These are phyloP conservation scores for Drosophila anomalata DNA, from an alignment of 2,888 invertebrate species.

Conservation along the genomic window DNA sequence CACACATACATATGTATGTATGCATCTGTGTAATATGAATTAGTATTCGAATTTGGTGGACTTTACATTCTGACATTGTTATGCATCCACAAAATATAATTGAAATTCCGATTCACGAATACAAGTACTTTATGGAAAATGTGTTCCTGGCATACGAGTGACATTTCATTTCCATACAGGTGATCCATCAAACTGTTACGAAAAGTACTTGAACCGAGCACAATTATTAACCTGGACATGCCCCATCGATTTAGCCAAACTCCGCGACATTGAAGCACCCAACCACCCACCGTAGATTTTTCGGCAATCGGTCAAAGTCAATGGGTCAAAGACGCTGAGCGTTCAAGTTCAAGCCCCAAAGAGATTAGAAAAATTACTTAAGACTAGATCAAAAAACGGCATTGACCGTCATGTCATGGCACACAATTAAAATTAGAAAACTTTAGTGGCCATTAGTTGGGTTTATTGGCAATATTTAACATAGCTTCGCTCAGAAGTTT, in stretches of 20 bases:
- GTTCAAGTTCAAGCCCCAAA: conserved; percentile 61
- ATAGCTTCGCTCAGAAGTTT: conserved; percentile 52
- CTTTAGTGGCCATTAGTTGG: conserved; percentile 50
- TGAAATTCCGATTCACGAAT: conserved; percentile 4
- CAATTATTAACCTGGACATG: conserved; percentile 32
- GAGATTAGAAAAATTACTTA: conserved; percentile 50
- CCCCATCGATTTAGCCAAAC: neutral
- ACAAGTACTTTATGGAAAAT: neutral
- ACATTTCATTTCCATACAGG: neutral
- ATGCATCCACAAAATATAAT: neutral
- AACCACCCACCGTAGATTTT: conserved; percentile 21
- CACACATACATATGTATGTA: conserved; percentile 2
- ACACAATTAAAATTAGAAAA: conserved; percentile 57
- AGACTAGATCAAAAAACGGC: conserved; percentile 79
- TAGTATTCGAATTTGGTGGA: conserved; percentile 4
- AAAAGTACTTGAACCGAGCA: conserved; percentile 18
- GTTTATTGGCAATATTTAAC: conserved; percentile 66
- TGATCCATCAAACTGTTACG: neutral
- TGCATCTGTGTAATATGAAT: conserved; percentile 3
- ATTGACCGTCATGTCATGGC: conserved; percentile 70
- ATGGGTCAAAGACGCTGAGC: conserved; percentile 60
- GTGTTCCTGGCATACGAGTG: neutral
- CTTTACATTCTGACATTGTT: neutral
- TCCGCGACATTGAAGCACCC: conserved; percentile 3
- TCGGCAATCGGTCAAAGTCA: conserved; percentile 53